Conservation (phyloP, 2,888 invertebrate genomes). For the Schrankia costaestrigalis region DNA sequence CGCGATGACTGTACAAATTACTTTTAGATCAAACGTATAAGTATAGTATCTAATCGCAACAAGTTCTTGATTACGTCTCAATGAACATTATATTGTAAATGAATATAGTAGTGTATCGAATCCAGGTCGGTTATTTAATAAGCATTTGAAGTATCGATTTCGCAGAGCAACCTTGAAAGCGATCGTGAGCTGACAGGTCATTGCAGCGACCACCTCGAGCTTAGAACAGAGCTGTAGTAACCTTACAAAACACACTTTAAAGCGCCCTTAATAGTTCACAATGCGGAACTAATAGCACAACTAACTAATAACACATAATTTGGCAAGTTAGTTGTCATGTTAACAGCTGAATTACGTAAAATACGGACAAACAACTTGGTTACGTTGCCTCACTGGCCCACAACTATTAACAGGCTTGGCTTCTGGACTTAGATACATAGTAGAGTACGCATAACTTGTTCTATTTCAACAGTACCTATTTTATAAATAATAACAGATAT, state of each 20-base stretch:
- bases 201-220: slow-evolving; percentile 37
- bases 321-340: slow-evolving; percentile 57
- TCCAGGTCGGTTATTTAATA: slow-evolving; percentile 51
- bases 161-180: slow-evolving; percentile 62
- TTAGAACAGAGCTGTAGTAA: slow-evolving; percentile 37
- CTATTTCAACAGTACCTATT: slow-evolving; percentile 48
- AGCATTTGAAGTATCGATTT: slow-evolving; percentile 58
- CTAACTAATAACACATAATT: slow-evolving; percentile 44
- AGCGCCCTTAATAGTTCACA: slow-evolving; percentile 64
- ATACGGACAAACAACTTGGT: slow-evolving; percentile 46
- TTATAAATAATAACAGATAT: too few relatives aligned
- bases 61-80: slow-evolving; percentile 34
- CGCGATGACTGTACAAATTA: too few relatives aligned
- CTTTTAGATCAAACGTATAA: too few relatives aligned
- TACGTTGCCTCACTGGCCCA: slow-evolving; percentile 49
- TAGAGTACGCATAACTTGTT: slow-evolving; percentile 50
- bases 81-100: slow-evolving; percentile 35
- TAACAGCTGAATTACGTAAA: slow-evolving; percentile 63
- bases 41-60: slow-evolving; percentile 16
- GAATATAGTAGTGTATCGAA: slow-evolving; percentile 40
- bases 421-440: slow-evolving; percentile 40
- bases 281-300: slow-evolving; percentile 65
- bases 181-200: slow-evolving; percentile 55
- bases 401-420: slow-evolving; percentile 43
- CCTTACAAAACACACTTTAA: slow-evolving; percentile 46